Evolutionary conservation across 2,797 vertebrate genomes (phyloP).

Genomic region (Agapornis canus): DNA sequence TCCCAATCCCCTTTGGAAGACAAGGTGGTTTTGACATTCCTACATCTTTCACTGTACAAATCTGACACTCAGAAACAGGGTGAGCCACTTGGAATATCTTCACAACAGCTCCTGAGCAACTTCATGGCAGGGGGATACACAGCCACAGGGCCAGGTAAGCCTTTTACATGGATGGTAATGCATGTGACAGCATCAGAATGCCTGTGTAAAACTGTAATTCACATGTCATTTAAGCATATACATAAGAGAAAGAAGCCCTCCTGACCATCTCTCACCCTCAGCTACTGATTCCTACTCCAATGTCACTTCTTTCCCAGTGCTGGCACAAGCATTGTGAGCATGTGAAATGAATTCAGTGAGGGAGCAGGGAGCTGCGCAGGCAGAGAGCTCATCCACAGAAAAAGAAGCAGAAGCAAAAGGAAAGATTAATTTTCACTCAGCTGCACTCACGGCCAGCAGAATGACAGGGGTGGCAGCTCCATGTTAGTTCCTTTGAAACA

Average conservation of each 20-base stretch:
- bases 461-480: not conserved
- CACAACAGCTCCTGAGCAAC: not conserved
- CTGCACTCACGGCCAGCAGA: not conserved
- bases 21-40: not conserved
- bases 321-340: not conserved
- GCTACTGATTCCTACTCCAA: not conserved
- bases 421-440: not conserved
- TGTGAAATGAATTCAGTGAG: not conserved
- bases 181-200: not conserved
- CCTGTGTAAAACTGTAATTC: not conserved
- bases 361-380: not conserved
- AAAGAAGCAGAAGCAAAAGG: not conserved
- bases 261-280: not conserved
- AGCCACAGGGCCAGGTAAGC: not conserved
- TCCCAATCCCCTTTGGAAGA: not conserved
- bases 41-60: not conserved
- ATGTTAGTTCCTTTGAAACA: not conserved
- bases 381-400: not conserved
- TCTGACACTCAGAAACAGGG: not conserved
- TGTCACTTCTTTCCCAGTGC: not conserved
- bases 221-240: not conserved
- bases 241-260: not conserved
- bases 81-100: not conserved
- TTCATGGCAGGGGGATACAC: not conserved
- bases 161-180: too few relatives aligned